Base-by-base conservation (phyloP, 2,797 vertebrate species). In the Sebastes dallii region DNA sequence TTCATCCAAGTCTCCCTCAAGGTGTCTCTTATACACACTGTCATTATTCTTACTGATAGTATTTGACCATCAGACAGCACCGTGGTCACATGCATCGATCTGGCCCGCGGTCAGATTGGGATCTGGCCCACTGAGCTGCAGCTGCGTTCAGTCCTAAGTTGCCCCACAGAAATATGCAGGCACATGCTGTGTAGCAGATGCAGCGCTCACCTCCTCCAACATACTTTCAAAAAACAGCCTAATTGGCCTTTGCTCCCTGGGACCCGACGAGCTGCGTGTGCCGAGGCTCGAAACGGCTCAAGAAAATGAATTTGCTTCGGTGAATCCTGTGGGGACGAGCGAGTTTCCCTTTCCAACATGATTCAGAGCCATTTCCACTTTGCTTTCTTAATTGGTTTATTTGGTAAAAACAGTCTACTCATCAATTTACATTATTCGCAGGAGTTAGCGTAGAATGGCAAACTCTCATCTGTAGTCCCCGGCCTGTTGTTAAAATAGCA, bases 171-270 rank as follows among this genome's bases (percentile, higher is more conserved):
- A 80, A 75, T 60, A 84, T 83, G 85, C 78, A 64, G 59, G 36
- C 54, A 6, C 83, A 76, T 72, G 87, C 87, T 89, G 87, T 75
- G 88, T 1, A 52, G 76, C 90, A 92, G 90, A 90, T 91, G 92
- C 80, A 75, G 75, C 74, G 2, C 61, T 82, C 75, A 72, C 66
- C 82, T 89, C 87, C 65, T 83, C 74, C 75, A 78, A 39, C 78
- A 69, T 73, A 70, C 66, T 72, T 70, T 80, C 70, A 60, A 83
- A 83, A 66, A 83, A 80, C 78, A 72, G 71, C 61, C 80, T 78
- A 72, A 73, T 80, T 87, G 86, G 76, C 80, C 81, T 88, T 85
- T 90, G 88, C 74, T 81, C 86, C 59, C 76, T 77, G 32, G 64
- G 80, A 77, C 60, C 54, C 50, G 16, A 72, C 42, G 20, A 10